Conservation (phyloP, 2,113 vertebrate species). For the Gnathonemus longibarbis region DNA sequence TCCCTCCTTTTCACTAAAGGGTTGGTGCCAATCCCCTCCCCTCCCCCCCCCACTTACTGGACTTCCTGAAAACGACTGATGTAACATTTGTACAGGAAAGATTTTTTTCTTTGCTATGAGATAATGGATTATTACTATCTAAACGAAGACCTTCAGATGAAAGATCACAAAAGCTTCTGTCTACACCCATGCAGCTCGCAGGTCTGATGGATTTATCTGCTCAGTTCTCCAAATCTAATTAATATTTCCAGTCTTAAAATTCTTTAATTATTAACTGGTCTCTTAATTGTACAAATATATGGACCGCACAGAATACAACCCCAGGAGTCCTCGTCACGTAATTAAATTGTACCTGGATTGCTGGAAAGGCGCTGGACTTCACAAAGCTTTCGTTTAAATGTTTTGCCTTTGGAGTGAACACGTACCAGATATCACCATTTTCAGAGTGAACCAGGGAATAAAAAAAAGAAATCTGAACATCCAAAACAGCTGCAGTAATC, state of each 20-base stretch:
- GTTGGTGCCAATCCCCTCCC: neutral
- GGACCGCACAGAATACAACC: neutral
- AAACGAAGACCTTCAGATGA: neutral
- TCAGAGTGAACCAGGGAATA: neutral
- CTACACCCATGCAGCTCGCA: neutral
- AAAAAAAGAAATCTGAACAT: neutral
- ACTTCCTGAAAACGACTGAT: neutral
- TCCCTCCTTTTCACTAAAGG: neutral
- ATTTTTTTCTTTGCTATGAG: neutral
- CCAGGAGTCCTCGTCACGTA: neutral
- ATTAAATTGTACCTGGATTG: neutral
- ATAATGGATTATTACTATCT: neutral
- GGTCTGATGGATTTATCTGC: neutral
- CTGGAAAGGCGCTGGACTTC: neutral
- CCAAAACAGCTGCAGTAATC: neutral
- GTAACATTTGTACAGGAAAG: neutral
- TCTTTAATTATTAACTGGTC: constrained; percentile 7
- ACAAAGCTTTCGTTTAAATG: neutral
- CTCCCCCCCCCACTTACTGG: neutral
- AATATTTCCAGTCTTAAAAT: constrained; percentile 10
- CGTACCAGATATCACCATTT: neutral
- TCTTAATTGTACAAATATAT: constrained; percentile 12
- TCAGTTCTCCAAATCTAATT: neutral
- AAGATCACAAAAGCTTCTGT: neutral
- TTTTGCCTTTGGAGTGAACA: neutral